Evolutionary conservation across 2,888 invertebrate species (phyloP).

Genomic region (Labia minor): DNA sequence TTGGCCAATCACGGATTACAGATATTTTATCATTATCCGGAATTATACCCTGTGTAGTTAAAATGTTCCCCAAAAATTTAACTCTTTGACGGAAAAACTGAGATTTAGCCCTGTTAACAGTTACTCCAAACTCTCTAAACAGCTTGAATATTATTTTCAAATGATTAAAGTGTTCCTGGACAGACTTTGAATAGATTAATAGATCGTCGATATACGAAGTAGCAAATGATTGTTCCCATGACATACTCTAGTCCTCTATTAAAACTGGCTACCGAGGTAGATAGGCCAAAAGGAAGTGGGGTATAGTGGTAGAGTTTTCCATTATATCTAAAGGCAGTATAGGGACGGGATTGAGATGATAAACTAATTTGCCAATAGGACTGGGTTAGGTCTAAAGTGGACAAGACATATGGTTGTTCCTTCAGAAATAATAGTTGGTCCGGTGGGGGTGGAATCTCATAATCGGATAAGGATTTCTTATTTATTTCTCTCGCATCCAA

Average conservation of each 20-base stretch:
- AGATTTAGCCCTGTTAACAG: constrained; percentile 17
- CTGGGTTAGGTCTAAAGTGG: background rate
- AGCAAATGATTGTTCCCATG: background rate
- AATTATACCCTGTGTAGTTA: constrained; percentile 27
- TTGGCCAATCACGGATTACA: constrained; percentile 22
- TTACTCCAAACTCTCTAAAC: background rate
- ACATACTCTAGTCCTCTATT: background rate
- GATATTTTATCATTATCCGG: constrained; percentile 29
- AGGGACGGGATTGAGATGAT: background rate
- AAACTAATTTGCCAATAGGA: background rate
- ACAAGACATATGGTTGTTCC: background rate
- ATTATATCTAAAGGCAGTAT: constrained; percentile 14
- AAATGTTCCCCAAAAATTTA: constrained; percentile 29
- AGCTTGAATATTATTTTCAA: background rate
- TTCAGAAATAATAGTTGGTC: background rate
- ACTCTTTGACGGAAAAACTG: constrained; percentile 26
- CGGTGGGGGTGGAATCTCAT: background rate
- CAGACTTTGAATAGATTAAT: background rate
- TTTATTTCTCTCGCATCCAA: background rate
- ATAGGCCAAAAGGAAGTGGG: constrained; percentile 17
- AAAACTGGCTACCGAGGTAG: constrained; percentile 4
- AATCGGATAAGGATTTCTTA: background rate
- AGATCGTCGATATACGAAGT: constrained; percentile 16
- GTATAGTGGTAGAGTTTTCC: constrained; percentile 14
- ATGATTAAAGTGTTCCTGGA: constrained; percentile 15